Evolutionary conservation across 1,140 invertebrate genomes (phyloP).

Genomic region (Neotoxoptera formosana): DNA sequence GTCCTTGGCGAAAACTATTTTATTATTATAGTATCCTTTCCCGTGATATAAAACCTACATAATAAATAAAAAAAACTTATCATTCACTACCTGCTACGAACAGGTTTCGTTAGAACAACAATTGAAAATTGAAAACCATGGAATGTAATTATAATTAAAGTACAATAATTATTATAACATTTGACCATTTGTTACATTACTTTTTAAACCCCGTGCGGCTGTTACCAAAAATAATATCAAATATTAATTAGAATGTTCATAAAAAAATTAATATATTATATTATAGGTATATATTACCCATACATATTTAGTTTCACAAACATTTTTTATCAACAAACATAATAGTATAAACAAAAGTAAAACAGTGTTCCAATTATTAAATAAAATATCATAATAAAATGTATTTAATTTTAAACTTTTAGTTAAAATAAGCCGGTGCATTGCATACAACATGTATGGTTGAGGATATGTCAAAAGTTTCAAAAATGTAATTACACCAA

Average conservation of each 20-base stretch:
- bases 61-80: constrained; percentile 13
- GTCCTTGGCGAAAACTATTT: constrained; percentile 27
- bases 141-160: neutral
- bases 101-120: constrained; percentile 10
- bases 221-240: neutral
- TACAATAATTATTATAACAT: neutral
- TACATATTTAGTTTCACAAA: neutral
- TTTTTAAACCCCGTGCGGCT: neutral
- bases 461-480: neutral
- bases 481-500: neutral
- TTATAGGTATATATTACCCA: neutral
- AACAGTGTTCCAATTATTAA: neutral
- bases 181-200: neutral
- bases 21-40: constrained; percentile 18
- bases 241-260: neutral
- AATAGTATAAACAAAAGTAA: neutral
- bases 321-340: neutral
- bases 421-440: neutral
- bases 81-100: neutral
- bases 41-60: constrained; percentile 13
- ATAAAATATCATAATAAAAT: neutral
- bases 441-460: neutral
- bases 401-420: neutral
- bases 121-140: constrained; percentile 20
- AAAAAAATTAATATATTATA: no score